Conservation (phyloP, 2,797 vertebrate genomes). For the Kryptolebias ocellatus region DNA sequence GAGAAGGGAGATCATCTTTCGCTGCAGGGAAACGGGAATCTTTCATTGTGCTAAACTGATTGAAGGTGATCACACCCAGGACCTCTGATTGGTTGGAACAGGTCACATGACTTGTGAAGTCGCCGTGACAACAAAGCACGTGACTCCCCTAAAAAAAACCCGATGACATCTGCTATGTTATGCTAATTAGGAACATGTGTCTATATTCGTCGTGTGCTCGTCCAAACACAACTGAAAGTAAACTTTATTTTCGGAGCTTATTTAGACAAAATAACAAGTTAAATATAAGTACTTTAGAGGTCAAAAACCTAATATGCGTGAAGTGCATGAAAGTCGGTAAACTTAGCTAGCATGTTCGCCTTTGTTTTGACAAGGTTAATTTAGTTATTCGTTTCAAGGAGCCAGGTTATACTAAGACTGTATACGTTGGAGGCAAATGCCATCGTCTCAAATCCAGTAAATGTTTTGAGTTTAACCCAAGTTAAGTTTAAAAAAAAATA, state of each 20-base stretch:
- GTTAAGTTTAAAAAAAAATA: no score
- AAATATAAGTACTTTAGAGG: background rate
- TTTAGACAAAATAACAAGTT: background rate
- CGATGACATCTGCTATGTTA: background rate
- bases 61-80: slow-evolving; percentile 61
- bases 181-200: background rate
- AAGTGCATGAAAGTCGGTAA: background rate
- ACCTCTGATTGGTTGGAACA: slow-evolving; percentile 38
- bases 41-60: slow-evolving; percentile 46
- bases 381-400: background rate
- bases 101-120: slow-evolving; percentile 38
- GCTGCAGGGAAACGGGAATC: slow-evolving; percentile 26
- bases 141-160: slow-evolving; percentile 6
- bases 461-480: no score
- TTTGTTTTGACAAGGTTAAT: background rate
- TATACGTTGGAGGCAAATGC: no score
- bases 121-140: slow-evolving; percentile 6
- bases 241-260: no score
- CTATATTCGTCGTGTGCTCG: no score
- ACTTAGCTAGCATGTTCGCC: no score
- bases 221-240: no score
- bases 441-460: no score
- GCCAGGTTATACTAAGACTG: no score
- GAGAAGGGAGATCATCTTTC: slow-evolving; percentile 31
- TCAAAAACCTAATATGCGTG: background rate